phyloP scores from a whole-genome alignment of 2,797 vertebrate species.

The Cryptoprocta ferox region DNA sequence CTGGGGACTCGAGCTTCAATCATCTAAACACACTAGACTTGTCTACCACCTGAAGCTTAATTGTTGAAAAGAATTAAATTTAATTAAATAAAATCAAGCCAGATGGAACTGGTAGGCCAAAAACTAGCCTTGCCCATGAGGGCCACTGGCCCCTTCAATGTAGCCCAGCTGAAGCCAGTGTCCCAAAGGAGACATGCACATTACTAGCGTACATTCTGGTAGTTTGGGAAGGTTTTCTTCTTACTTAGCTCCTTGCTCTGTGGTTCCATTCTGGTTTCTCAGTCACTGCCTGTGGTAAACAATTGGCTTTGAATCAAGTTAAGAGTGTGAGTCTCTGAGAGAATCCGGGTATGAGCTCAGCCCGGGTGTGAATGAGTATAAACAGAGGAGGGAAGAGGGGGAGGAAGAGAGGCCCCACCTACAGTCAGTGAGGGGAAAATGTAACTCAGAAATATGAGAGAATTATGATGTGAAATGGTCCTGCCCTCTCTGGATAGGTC shows the following conservation, averaged over 20 bases:
- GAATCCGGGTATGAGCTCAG: background rate
- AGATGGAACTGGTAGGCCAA: background rate
- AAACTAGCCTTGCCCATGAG: background rate
- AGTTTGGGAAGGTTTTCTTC: background rate
- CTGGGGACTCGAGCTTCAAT: background rate
- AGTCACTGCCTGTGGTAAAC: background rate
- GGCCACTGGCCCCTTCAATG: background rate
- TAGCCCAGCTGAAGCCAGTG: background rate
- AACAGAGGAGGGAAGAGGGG: too few relatives aligned
- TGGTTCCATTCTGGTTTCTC: background rate
- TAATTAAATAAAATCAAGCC: constrained; percentile 10
- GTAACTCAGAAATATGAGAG: background rate
- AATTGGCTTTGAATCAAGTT: background rate
- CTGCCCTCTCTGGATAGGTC: background rate
- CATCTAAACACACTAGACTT: background rate
- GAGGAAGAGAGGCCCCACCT: background rate
- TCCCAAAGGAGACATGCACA: background rate
- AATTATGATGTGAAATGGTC: background rate
- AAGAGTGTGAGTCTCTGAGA: background rate
- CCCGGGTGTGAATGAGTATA: background rate
- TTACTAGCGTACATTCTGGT: background rate
- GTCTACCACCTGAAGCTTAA: background rate
- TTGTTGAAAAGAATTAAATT: constrained; percentile 14
- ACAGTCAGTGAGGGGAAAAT: background rate
- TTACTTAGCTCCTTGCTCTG: background rate